Evolutionary conservation across 2,797 vertebrate species (phyloP).

Genomic region (Rousettus madagascariensis): DNA sequence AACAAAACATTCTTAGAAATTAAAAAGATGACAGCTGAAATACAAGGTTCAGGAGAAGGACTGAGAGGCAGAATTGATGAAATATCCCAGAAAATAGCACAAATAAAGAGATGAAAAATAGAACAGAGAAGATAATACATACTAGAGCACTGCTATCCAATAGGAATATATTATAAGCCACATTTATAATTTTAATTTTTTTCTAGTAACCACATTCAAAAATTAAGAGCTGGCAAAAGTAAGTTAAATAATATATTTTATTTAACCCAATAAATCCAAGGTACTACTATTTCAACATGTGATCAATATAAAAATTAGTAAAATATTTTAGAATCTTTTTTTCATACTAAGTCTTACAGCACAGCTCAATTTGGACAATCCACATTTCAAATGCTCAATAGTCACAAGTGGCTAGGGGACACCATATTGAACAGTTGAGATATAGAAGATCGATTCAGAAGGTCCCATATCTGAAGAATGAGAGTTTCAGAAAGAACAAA

Average conservation of each 20-base stretch:
- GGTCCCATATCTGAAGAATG: neutral
- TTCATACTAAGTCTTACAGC: neutral
- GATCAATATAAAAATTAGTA: neutral
- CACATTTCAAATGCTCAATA: neutral
- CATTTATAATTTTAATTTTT: neutral
- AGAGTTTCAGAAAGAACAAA: neutral
- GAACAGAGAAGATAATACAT: neutral
- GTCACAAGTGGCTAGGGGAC: neutral
- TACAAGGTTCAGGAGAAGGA: neutral
- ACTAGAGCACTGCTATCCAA: neutral
- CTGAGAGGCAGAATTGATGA: neutral
- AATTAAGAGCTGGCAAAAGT: neutral
- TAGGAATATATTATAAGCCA: neutral
- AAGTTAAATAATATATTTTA: constrained; percentile 1
- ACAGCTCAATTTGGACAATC: neutral
- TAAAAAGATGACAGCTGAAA: neutral
- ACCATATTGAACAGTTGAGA: neutral
- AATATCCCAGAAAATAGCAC: constrained; percentile 5
- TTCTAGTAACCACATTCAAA: neutral
- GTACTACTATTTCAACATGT: constrained; percentile 8
- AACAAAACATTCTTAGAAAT: neutral
- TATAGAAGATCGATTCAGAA: neutral
- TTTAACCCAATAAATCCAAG: neutral
- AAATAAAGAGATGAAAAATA: neutral
- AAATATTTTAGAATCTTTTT: neutral